Evolutionary conservation across 2,888 invertebrate genomes (phyloP).

Genomic region (Eremobia ochroleuca): DNA sequence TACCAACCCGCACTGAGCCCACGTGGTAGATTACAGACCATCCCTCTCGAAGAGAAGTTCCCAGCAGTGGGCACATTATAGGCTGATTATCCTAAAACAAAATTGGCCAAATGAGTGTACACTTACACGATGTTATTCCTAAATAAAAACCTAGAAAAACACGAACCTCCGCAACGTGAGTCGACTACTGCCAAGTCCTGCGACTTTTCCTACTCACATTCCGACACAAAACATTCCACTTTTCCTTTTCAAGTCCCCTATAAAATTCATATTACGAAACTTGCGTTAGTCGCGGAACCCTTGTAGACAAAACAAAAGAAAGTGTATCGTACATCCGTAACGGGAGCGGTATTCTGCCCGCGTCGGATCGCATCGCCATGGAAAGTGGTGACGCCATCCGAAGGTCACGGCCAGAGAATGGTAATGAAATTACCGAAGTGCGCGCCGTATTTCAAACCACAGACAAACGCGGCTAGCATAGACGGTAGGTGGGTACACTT

Average conservation of each 20-base stretch:
- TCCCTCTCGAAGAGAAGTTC: too few relatives aligned
- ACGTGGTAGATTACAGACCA: too few relatives aligned
- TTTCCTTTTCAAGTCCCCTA: conserved; percentile 56
- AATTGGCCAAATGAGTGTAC: too few relatives aligned
- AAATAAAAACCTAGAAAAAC: neutral
- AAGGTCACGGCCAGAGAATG: conserved; percentile 84
- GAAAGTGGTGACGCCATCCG: conserved; percentile 80
- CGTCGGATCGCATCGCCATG: conserved; percentile 70
- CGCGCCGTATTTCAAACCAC: conserved; percentile 34
- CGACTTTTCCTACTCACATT: conserved; percentile 29
- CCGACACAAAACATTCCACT: conserved; percentile 33
- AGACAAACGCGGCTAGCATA: conserved; percentile 23
- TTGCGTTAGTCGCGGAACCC: conserved; percentile 55
- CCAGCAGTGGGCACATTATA: too few relatives aligned
- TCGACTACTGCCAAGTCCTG: conserved; percentile 15
- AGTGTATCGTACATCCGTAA: conserved; percentile 76
- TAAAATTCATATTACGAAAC: conserved; percentile 64
- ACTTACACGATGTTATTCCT: too few relatives aligned
- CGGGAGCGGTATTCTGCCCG: conserved; percentile 74
- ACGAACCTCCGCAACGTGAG: neutral
- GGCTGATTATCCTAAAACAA: too few relatives aligned
- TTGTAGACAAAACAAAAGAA: conserved; percentile 76
- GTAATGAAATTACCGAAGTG: conserved; percentile 70
- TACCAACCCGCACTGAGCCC: too few relatives aligned
- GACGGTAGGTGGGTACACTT: neutral